These are phyloP conservation scores for Drosophila funebris DNA, from an alignment of 1,140 invertebrate genomes.

Conservation along the genomic window DNA sequence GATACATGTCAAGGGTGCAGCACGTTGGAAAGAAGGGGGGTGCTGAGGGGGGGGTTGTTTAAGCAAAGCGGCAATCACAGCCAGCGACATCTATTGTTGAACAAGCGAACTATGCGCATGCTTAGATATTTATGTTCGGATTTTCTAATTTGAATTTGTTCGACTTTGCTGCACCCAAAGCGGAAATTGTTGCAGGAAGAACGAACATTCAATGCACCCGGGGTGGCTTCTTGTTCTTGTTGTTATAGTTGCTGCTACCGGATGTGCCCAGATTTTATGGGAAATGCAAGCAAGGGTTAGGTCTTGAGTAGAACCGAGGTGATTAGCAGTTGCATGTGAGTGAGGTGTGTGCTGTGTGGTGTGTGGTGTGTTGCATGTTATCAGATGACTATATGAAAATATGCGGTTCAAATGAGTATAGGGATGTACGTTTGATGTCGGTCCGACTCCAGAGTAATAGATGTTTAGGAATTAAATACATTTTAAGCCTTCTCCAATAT, in stretches of 20 bases:
- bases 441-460: too few relatives aligned
- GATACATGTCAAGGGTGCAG: neutral
- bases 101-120: slow-evolving; percentile 68
- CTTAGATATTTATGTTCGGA: slow-evolving; percentile 77
- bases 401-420: neutral
- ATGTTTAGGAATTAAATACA: too few relatives aligned
- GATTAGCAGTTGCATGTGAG: slow-evolving; percentile 40
- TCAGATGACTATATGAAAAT: neutral
- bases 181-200: slow-evolving; percentile 81
- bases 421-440: neutral
- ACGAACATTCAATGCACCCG: slow-evolving; percentile 56
- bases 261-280: slow-evolving; percentile 75
- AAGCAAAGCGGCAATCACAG: slow-evolving; percentile 58
- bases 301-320: slow-evolving; percentile 31
- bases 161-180: slow-evolving; percentile 66
- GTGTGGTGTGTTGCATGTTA: slow-evolving; percentile 4
- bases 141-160: slow-evolving; percentile 83
- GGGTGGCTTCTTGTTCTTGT: slow-evolving; percentile 19
- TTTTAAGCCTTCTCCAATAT: too few relatives aligned
- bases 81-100: slow-evolving; percentile 78
- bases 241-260: slow-evolving; percentile 45
- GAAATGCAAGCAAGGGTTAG: slow-evolving; percentile 66
- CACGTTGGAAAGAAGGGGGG: neutral
- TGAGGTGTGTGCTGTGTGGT: slow-evolving; percentile 12
- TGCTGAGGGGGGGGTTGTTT: too few relatives aligned